These are phyloP conservation scores for Conopomorpha cramerella DNA, from an alignment of 1,140 invertebrate genomes.

Conservation along the genomic window DNA sequence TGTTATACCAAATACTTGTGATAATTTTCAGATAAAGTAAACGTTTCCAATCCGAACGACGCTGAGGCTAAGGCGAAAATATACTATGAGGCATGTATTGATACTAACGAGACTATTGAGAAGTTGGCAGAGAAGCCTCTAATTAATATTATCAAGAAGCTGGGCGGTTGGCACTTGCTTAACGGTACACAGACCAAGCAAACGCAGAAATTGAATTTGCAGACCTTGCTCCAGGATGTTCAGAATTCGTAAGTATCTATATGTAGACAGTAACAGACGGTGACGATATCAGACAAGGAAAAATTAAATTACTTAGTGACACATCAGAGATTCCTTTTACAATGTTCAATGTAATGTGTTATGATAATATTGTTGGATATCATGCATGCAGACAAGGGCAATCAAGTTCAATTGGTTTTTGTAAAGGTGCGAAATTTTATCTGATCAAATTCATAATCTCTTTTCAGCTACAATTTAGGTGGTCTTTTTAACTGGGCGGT, in stretches of 20 bases:
- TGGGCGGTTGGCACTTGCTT: slow-evolving; percentile 80
- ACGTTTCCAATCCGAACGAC: slow-evolving; percentile 26
- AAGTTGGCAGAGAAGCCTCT: slow-evolving; percentile 71
- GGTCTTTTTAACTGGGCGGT: slow-evolving; percentile 91
- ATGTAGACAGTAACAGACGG: too few relatives aligned
- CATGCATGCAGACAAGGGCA: too few relatives aligned
- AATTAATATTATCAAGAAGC: slow-evolving; percentile 70
- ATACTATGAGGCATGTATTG: slow-evolving; percentile 93
- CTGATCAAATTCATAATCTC: slow-evolving; percentile 4
- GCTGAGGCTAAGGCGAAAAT: slow-evolving; percentile 88
- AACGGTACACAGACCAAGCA: slow-evolving; percentile 26
- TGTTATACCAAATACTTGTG: too few relatives aligned
- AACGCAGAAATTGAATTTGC: slow-evolving; percentile 72
- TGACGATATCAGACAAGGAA: too few relatives aligned
- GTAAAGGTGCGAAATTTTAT: too few relatives aligned
- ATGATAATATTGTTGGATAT: too few relatives aligned
- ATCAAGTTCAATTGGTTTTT: too few relatives aligned
- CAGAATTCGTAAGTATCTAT: slow-evolving; percentile 78
- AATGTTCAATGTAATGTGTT: too few relatives aligned
- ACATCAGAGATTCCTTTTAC: too few relatives aligned
- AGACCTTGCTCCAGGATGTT: slow-evolving; percentile 75
- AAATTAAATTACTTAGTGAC: too few relatives aligned
- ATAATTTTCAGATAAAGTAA: slow-evolving; percentile 42
- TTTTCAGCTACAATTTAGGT: slow-evolving; percentile 76
- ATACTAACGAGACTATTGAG: slow-evolving; percentile 90